A percentile compares a stretch with the other conserved stretches of the same genome.
phyloP scores from a whole-genome alignment of 2,797 vertebrate genomes.

The Tokudaia tokunoshimensis region DNA sequence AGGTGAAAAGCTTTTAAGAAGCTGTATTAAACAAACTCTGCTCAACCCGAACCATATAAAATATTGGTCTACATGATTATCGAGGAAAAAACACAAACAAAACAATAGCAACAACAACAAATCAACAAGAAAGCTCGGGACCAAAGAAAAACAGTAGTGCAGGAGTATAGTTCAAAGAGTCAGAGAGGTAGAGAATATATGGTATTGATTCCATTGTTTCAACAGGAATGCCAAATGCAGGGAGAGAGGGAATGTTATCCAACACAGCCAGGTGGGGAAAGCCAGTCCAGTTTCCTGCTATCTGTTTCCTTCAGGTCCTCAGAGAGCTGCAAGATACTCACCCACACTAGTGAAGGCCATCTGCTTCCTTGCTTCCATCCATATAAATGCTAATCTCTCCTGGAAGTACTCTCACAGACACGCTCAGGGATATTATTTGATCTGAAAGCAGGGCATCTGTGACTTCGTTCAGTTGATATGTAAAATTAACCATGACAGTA shows the following conservation, averaged over 20 bases:
- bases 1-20: neutral
- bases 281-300: neutral
- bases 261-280: neutral
- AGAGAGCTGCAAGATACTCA: neutral
- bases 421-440: neutral
- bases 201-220: neutral
- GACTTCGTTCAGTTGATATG: neutral
- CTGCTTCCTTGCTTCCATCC: neutral
- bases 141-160: neutral
- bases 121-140: neutral
- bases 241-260: neutral
- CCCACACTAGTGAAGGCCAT: neutral
- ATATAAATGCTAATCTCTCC: neutral
- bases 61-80: neutral
- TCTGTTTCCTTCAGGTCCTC: neutral
- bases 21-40: neutral
- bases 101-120: neutral
- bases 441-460: neutral
- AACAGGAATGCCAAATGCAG: neutral
- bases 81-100: neutral
- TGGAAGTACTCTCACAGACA: neutral
- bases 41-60: neutral
- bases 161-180: neutral
- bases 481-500: neutral
- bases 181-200: neutral